Evolutionary conservation across 1,140 invertebrate genomes (phyloP), one percentile per base, ranked within the genome.

Genomic region (Euura lappo): DNA sequence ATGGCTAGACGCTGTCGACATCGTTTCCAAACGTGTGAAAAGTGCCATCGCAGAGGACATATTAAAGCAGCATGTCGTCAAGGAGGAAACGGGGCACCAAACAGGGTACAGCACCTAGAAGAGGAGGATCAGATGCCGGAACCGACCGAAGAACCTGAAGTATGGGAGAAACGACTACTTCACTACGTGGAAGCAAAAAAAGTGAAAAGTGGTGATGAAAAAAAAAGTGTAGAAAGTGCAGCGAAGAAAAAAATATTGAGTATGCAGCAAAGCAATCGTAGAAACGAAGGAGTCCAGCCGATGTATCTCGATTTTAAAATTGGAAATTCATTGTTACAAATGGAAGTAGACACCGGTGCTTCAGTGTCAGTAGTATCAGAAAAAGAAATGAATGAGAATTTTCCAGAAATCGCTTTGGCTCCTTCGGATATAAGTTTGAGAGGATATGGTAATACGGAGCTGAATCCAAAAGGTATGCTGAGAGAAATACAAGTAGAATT

Each of bases 271-370:
- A 28, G 28, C 28, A 28, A 28, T 28, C 28, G 28, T 7, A 51
- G 7, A 51, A 51, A 51, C 7, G 47, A 8, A 51, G 28, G 28
- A 28, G 28, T 28, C 28, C 47, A 51, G n/a, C 60, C 70, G 4
- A 71, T 71, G 70, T 71, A 65, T 51, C 44, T 65, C 6, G 44
- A 65, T 46, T 42, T 71, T 64, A 7, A 7, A 5, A 45, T 71
- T 7, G 65, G 65, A 42, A 64, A 28, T 4, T 45, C n/a, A 28
- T 4, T 45, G 7, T 10, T 73, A n/a, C 44, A n/a, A 5, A 73
- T 73, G 72, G 69, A 73, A 70, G 51, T 73, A 5, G 72, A 74
- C 44, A 45, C 72, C 5, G 72, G 69, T 2, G 60, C 72, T 11
- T 74, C 3, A 60, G 68, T 45, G 65, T 65, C 68, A 11, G 72